Conservation (phyloP, 1,140 invertebrate genomes). For the Zaprionus capensis region DNA sequence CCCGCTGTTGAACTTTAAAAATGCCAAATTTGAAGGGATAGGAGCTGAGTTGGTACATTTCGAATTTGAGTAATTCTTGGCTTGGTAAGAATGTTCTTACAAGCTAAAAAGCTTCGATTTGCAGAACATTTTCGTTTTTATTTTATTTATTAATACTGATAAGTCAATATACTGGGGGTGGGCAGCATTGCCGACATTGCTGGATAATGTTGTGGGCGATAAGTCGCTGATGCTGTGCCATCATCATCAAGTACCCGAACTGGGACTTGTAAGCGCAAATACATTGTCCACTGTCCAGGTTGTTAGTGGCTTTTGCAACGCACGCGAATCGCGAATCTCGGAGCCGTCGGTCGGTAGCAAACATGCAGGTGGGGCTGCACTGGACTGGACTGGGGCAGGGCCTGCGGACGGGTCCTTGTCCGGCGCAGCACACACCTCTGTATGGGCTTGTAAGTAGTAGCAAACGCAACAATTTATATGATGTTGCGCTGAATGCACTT, state of each 20-base stretch:
- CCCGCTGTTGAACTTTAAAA: no score
- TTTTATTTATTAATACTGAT: not conserved
- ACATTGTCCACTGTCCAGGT: conserved; percentile 67
- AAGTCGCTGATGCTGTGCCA: conserved; percentile 1
- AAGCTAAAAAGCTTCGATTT: not conserved
- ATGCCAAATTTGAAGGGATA: no score
- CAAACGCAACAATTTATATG: conserved; percentile 73
- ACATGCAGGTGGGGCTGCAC: not conserved
- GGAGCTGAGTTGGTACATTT: not conserved
- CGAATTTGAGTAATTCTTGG: not conserved
- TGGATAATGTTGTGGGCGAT: conserved; percentile 9
- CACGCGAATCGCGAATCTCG: conserved; percentile 48
- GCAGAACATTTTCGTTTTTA: conserved; percentile 4
- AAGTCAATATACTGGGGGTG: not conserved
- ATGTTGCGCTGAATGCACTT: conserved; percentile 67
- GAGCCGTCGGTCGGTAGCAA: conserved; percentile 26
- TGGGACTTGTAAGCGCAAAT: conserved; percentile 3
- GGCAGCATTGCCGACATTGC: not conserved
- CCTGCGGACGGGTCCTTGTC: conserved; percentile 1
- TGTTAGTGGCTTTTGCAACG: conserved; percentile 45
- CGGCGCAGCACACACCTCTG: conserved; percentile 27
- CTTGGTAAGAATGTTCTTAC: not conserved
- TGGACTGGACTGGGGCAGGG: not conserved
- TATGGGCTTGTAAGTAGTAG: conserved; percentile 50
- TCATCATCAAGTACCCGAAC: conserved; percentile 4